phyloP scores from a whole-genome alignment of 2,113 vertebrate genomes.

The Pandion haliaetus region DNA sequence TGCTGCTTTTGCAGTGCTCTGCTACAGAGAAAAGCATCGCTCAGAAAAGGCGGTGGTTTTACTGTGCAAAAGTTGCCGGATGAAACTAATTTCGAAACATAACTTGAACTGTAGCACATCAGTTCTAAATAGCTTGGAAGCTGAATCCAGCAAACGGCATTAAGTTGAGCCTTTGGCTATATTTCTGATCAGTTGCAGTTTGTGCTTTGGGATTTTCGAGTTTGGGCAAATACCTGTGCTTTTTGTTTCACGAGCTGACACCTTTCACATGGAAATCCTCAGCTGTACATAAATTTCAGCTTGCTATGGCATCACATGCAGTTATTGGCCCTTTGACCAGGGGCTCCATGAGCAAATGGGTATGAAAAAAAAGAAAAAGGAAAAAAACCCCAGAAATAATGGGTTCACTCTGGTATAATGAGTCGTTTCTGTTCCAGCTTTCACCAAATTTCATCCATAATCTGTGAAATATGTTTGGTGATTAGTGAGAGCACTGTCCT shows the following conservation, averaged over 20 bases:
- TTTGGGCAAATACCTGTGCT: neutral
- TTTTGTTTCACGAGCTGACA: neutral
- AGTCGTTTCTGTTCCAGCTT: constrained; percentile 27
- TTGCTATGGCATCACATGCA: neutral
- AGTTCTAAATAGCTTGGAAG: neutral
- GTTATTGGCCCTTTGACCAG: neutral
- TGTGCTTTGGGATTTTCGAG: neutral
- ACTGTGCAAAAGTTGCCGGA: neutral
- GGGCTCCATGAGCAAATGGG: neutral
- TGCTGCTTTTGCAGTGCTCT: neutral
- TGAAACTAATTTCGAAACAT: neutral
- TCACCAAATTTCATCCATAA: constrained; percentile 4
- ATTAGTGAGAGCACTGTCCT: constrained; percentile 16
- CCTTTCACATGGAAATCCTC: neutral
- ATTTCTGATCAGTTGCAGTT: neutral
- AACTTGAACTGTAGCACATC: neutral
- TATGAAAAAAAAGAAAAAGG: neutral
- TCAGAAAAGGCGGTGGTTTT: neutral
- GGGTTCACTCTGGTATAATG: neutral
- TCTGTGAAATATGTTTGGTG: constrained; percentile 37
- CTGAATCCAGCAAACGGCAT: neutral
- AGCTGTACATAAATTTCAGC: neutral
- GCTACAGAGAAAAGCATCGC: neutral
- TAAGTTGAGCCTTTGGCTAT: neutral
- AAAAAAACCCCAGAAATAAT: neutral